Evolutionary conservation across 2,888 invertebrate species (phyloP).

Genomic region (Chymomyza caudatula): DNA sequence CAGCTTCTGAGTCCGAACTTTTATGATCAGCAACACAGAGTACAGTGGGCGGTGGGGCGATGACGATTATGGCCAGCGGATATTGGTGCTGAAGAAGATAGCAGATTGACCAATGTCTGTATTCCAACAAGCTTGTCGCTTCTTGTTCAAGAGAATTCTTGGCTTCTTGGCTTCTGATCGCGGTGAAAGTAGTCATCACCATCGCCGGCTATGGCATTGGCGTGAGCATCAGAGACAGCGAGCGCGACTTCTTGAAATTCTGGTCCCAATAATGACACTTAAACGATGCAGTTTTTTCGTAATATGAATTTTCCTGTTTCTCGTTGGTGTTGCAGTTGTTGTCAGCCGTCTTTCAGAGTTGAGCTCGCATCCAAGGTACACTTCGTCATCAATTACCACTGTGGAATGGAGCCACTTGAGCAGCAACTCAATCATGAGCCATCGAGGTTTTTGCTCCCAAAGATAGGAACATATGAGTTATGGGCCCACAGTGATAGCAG

Average conservation of each 20-base stretch:
- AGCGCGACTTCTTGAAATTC: slow-evolving; percentile 64
- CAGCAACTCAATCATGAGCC: slow-evolving; percentile 63
- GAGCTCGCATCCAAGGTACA: slow-evolving; percentile 32
- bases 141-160: slow-evolving; percentile 50
- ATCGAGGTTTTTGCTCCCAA: slow-evolving; percentile 41
- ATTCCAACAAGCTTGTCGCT: slow-evolving; percentile 22
- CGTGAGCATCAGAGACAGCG: slow-evolving; percentile 35
- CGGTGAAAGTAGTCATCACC: slow-evolving; percentile 65
- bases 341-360: slow-evolving; percentile 16
- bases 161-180: slow-evolving; percentile 30
- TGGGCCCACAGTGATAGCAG: slow-evolving; percentile 33
- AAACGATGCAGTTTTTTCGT: slow-evolving; percentile 69
- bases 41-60: slow-evolving; percentile 49
- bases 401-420: slow-evolving; percentile 51
- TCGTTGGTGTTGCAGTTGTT: slow-evolving; percentile 24
- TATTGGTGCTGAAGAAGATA: slow-evolving; percentile 38
- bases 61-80: slow-evolving; percentile 59
- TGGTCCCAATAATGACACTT: slow-evolving; percentile 70
- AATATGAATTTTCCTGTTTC: slow-evolving; percentile 69
- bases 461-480: slow-evolving; percentile 41
- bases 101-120: slow-evolving; percentile 62
- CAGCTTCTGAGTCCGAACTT: not conserved
- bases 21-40: not conserved
- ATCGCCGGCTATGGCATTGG: slow-evolving; percentile 30
- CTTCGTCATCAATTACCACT: slow-evolving; percentile 58